Base-by-base conservation (phyloP, 2,888 invertebrate genomes). In the Doris montereyensis region DNA sequence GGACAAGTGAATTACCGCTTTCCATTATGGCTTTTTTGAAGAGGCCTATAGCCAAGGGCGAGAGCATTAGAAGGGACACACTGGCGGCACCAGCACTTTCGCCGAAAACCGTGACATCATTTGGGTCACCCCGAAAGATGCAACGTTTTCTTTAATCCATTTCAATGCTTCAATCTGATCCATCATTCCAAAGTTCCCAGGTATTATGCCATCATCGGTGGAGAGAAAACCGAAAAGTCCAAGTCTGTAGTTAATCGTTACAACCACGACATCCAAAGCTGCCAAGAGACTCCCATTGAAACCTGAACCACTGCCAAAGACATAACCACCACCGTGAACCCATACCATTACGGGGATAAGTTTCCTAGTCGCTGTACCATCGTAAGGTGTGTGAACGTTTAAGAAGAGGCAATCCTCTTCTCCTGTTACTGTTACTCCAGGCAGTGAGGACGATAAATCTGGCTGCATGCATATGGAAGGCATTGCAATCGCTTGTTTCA, bases 121-220 rank as follows among this genome's bases (percentile, higher is more conserved):
- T n/a, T 13, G 71, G 70, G 35, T 77, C 76, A 4, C 76, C 76
- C 83, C 81, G 65, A 86, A 85, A 8, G 60, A 65, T 10, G 74
- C 73, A 62, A 83, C 82, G 74, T 83, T 84, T 24, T 82, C 83
- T 60, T 82, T 78, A 21, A 85, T 82, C 85, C 85, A 86, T 17
- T 81, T 24, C 26, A 86, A 72, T 17, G 84, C 86, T 52, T 58
- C 34, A 28, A 83, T 60, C 73, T 84, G 84, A 71, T 86, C 86
- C 75, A 82, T 83, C 60, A 76, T 32, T 57, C 70, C 76, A 3
- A 76, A 32, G 34, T 76, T 76, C 24, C 76, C 58, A 3, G 76
- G 76, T 30, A 76, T 76, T 0, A 76, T 70, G 34, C 26, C 57
- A 57, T 76, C 70, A 34, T 76, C 30, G 17, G 76, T 68, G 4